These are phyloP conservation scores for Neostethus bicornis DNA, from an alignment of 2,797 vertebrate genomes.

Conservation along the genomic window DNA sequence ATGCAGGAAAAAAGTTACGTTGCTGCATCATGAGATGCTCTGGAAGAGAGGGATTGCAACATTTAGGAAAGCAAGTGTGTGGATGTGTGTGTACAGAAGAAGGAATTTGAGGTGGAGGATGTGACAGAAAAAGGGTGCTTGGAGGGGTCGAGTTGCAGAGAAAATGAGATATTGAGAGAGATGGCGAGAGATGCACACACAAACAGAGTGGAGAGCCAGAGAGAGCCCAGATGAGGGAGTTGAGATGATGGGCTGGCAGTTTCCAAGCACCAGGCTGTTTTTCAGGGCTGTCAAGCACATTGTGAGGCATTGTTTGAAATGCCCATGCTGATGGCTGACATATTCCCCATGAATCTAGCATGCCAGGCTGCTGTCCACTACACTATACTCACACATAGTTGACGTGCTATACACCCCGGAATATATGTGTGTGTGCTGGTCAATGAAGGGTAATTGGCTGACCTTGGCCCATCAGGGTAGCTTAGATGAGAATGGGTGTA, in stretches of 20 bases:
- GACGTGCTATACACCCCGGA: conserved; percentile 11
- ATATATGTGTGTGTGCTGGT: conserved; percentile 40
- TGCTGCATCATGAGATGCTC: conserved; percentile 27
- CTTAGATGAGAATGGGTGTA: conserved; percentile 45
- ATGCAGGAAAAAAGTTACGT: conserved; percentile 17
- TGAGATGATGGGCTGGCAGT: conserved; percentile 78
- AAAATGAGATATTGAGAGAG: conserved; percentile 67
- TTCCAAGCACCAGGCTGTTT: conserved; percentile 78
- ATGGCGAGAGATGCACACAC: conserved; percentile 55
- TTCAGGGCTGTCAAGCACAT: conserved; percentile 81
- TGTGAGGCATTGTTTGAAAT: conserved; percentile 81
- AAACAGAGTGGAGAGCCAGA: conserved; percentile 58
- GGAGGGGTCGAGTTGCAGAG: conserved; percentile 63
- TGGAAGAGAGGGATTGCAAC: conserved; percentile 18
- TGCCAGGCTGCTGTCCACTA: conserved; percentile 71
- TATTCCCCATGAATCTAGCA: conserved; percentile 78
- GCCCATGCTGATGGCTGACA: conserved; percentile 77
- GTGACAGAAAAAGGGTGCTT: conserved; percentile 63
- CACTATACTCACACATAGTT: conserved; percentile 61
- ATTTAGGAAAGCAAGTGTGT: conserved; percentile 22
- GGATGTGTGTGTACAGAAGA: conserved; percentile 32
- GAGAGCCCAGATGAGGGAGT: conserved; percentile 77
- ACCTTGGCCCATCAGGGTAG: conserved; percentile 72
- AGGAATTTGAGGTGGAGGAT: conserved; percentile 44
- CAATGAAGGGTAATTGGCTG: conserved; percentile 77